phyloP scores from a whole-genome alignment of 2,888 invertebrate species.

The Chymomyza procnemis region DNA sequence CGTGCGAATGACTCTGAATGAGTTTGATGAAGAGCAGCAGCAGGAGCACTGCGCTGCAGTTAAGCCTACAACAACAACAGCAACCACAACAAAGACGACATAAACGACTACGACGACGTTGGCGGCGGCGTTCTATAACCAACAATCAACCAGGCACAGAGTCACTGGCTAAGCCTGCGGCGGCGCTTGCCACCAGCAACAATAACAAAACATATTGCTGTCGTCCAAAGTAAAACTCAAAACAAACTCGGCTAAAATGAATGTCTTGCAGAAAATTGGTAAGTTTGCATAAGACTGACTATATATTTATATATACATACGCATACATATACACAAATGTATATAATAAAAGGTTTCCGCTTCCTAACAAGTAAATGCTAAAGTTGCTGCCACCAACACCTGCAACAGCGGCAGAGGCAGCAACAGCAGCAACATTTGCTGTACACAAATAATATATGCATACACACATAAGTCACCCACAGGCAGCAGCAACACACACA shows the following conservation, averaged over 20 bases:
- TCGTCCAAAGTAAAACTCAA: constrained; percentile 31
- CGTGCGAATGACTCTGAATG: neutral
- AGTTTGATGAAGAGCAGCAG: neutral
- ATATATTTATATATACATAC: too few relatives aligned
- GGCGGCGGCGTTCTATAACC: neutral
- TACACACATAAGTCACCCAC: neutral
- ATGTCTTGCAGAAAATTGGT: constrained; percentile 65
- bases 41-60: neutral
- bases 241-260: constrained; percentile 41
- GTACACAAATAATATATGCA: constrained; percentile 20
- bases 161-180: too few relatives aligned
- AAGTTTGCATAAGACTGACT: constrained; percentile 44
- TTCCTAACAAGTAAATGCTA: constrained; percentile 12
- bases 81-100: neutral
- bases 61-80: neutral
- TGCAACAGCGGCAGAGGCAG: constrained; percentile 15
- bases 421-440: constrained; percentile 7
- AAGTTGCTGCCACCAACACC: constrained; percentile 21
- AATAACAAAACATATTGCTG: constrained; percentile 19
- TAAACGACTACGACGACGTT: too few relatives aligned
- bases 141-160: neutral
- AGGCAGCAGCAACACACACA: neutral
- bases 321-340: too few relatives aligned
- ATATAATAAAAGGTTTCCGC: neutral
- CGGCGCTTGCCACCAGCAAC: neutral